Evolutionary conservation across 2,888 invertebrate species (phyloP).

Genomic region (Drosophila parthenogenetica): DNA sequence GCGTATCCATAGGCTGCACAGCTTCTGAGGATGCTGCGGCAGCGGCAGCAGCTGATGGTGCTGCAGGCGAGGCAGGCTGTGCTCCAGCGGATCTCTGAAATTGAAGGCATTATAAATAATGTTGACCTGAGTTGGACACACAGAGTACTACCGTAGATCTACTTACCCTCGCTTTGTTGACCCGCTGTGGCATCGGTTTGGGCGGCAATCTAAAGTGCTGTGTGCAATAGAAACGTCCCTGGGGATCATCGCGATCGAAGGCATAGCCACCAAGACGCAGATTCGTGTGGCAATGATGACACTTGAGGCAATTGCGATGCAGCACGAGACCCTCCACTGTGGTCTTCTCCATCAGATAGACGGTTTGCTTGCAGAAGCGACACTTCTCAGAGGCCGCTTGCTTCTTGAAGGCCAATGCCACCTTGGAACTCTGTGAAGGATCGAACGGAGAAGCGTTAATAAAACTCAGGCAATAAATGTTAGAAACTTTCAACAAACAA

Average conservation of each 20-base stretch:
- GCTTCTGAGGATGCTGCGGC: slow-evolving; percentile 24
- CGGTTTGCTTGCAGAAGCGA: slow-evolving; percentile 95
- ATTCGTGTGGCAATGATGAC: slow-evolving; percentile 95
- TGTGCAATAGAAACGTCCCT: slow-evolving; percentile 90
- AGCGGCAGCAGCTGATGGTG: slow-evolving; percentile 39
- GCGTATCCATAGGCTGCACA: slow-evolving; percentile 57
- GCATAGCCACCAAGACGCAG: slow-evolving; percentile 91
- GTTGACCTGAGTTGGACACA: too few species aligned
- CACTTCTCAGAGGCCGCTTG: slow-evolving; percentile 91
- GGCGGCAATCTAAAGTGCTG: slow-evolving; percentile 90
- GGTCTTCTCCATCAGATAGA: slow-evolving; percentile 96
- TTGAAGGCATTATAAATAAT: too few species aligned
- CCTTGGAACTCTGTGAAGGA: slow-evolving; percentile 86
- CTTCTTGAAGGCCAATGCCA: slow-evolving; percentile 87
- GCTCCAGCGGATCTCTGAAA: slow-evolving; percentile 59
- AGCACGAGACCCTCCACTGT: slow-evolving; percentile 95
- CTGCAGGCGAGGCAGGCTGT: slow-evolving; percentile 37
- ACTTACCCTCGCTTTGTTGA: slow-evolving; percentile 66
- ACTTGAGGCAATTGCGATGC: slow-evolving; percentile 97
- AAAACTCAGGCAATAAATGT: background rate
- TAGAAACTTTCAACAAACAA: slow-evolving; percentile 10
- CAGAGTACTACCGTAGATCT: slow-evolving; percentile 56
- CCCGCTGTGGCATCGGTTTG: slow-evolving; percentile 84
- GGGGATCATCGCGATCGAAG: slow-evolving; percentile 89
- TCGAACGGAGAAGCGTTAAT: background rate